Evolutionary conservation across 2,888 invertebrate genomes (phyloP).

Genomic region (Alloscopus bannaensis): DNA sequence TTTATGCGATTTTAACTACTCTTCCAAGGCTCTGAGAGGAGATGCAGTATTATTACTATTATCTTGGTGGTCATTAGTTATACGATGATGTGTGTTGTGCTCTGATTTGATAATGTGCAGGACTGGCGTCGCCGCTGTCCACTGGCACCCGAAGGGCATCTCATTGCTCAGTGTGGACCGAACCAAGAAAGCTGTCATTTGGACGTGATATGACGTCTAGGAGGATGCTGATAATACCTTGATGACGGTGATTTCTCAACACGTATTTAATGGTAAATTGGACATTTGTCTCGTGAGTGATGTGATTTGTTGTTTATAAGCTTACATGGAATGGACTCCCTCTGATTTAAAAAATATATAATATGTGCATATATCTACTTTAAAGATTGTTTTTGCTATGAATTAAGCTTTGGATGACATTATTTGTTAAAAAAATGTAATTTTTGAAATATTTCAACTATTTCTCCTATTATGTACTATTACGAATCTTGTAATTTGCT

Average conservation of each 20-base stretch:
- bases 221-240: neutral
- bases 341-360: too few relatives aligned
- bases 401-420: neutral
- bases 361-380: slow-evolving; percentile 20
- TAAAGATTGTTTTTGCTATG: neutral
- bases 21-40: too few relatives aligned
- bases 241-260: neutral
- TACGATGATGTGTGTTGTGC: slow-evolving; percentile 74
- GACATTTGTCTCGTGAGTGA: neutral
- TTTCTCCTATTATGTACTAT: neutral
- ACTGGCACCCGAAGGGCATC: slow-evolving; percentile 91
- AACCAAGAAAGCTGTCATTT: slow-evolving; percentile 87
- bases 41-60: too few relatives aligned
- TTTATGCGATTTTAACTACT: too few relatives aligned
- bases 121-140: slow-evolving; percentile 89
- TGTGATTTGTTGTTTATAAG: slow-evolving; percentile 22
- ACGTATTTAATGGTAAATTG: neutral
- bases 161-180: slow-evolving; percentile 89
- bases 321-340: too few relatives aligned
- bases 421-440: neutral
- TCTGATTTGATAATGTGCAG: slow-evolving; percentile 77
- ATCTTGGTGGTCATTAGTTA: too few relatives aligned
- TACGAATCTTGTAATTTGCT: too few relatives aligned
- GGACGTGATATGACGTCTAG: slow-evolving; percentile 76
- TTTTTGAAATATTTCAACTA: neutral